phyloP scores from a whole-genome alignment of 1,140 invertebrate species.

The Solen grandis region DNA sequence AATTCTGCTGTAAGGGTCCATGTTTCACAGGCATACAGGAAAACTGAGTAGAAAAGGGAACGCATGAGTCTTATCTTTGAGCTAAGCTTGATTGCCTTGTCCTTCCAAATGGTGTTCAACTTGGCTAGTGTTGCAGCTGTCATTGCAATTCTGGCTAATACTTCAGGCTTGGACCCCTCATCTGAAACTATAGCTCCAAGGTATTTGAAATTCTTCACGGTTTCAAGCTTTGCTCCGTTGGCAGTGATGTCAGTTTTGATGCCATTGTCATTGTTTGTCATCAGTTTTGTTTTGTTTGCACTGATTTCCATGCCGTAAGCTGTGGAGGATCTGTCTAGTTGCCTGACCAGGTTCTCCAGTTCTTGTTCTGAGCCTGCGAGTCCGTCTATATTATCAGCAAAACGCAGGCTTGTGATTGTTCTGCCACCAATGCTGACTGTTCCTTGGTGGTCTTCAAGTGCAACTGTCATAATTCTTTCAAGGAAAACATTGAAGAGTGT shows the following conservation, averaged over 20 bases:
- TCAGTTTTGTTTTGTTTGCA: constrained; percentile 51
- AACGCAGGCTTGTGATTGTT: constrained; percentile 48
- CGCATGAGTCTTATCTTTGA: no score
- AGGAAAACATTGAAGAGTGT: no score
- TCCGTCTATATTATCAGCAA: constrained; percentile 59
- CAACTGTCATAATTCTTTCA: no score
- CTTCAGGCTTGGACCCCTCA: constrained; percentile 48
- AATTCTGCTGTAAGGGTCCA: constrained; percentile 15
- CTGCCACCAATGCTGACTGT: constrained; percentile 53
- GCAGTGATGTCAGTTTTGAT: constrained; percentile 31
- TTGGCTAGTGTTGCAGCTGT: no score
- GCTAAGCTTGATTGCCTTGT: constrained; percentile 24
- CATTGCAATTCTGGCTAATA: constrained; percentile 20
- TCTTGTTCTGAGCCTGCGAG: no score
- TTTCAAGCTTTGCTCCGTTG: constrained; percentile 22
- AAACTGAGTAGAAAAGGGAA: neutral
- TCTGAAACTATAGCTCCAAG: no score
- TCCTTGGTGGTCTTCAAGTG: constrained; percentile 43
- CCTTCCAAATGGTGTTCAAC: constrained; percentile 24
- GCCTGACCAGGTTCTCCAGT: constrained; percentile 28
- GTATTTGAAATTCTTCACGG: constrained; percentile 20
- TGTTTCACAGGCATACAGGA: constrained; percentile 13
- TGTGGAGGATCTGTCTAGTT: constrained; percentile 43
- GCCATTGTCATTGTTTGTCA: constrained; percentile 34
- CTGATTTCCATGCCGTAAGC: no score